These are phyloP conservation scores for Siderastrea radians DNA, from an alignment of 92 coral and sea anemone species.

Conservation along the genomic window DNA sequence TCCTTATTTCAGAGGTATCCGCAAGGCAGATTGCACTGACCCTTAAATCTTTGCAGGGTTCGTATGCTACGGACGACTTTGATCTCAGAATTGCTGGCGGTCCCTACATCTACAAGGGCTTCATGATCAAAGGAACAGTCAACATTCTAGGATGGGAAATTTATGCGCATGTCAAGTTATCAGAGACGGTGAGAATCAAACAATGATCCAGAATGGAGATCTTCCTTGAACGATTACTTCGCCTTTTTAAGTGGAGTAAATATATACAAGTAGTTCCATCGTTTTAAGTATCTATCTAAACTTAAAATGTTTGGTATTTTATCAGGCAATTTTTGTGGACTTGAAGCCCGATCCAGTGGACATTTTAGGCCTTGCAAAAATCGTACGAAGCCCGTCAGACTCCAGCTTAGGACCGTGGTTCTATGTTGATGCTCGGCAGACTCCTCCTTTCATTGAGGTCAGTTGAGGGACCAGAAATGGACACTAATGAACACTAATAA, in stretches of 20 bases:
- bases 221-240: not conserved
- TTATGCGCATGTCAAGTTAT: constrained; percentile 77
- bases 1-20: no score
- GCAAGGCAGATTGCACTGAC: not conserved
- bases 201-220: not conserved
- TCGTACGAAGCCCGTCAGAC: constrained; percentile 86
- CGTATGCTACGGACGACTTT: constrained; percentile 80
- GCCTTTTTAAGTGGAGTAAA: no score
- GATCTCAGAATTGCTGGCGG: constrained; percentile 90
- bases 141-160: constrained; percentile 94
- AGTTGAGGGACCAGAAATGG: not conserved
- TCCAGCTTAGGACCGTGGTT: constrained; percentile 88
- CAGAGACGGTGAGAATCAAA: constrained; percentile 69
- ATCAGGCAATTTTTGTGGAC: constrained; percentile 81
- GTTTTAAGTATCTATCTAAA: no score
- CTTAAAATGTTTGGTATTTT: not conserved
- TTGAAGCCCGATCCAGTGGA: constrained; percentile 90
- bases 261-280: no score
- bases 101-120: constrained; percentile 83
- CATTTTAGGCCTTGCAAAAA: constrained; percentile 71
- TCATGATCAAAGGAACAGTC: constrained; percentile 87
- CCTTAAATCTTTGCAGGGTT: constrained; percentile 52
- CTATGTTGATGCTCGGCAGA: constrained; percentile 77
- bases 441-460: constrained; percentile 81
- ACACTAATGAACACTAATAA: not conserved